Evolutionary conservation across 2,888 invertebrate genomes (phyloP), one percentile per base, ranked within the genome.

Genomic region (Leptopilina syphax): DNA sequence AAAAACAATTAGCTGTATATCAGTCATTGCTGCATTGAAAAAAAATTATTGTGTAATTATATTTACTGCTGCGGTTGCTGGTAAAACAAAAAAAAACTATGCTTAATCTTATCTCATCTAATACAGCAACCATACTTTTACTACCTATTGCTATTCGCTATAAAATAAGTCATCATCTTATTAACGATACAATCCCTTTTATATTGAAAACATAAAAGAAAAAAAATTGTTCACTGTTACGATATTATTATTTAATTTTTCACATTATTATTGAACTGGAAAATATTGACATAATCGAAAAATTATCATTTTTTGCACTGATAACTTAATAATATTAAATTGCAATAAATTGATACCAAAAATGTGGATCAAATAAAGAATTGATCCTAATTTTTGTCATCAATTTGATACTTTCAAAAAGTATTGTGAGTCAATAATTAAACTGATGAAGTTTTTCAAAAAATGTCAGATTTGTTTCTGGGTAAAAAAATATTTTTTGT

Each of bases 1-100:
- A 50, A 50, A 82, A 82, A 1, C 34, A 34, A 86, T 85, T 88
- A 88, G 86, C 83, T 88, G 88, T 89, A 88, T 88, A 89, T 88
- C 87, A 86, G 82, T 85, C 85, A 83, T 85, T 84, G 84, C 85
- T 84, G 87, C 84, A 87, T 86, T 87, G 86, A 85, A 34, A 34
- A 34, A 34, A 34, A 80, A 82, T 80, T 82, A 84, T 84, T 77
- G 77, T 83, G 82, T 84, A 82, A 84, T 82, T 83, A 34, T 34
- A 34, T 34, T 34, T 34, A 83, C 73, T 63, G 60, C 76, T 80
- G 50, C 80, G 76, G 77, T 77, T 81, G 54, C 47, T 44, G 78
- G 63, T 60, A 66, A 83, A 34, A 34, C 34, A 34, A 34, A 34
- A 34, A 34, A 34, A 63, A 67, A 76, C 41, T 73, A 68, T 78